Evolutionary conservation across 2,888 invertebrate genomes (phyloP).

Genomic region (Dasysyrphus albostriatus): DNA sequence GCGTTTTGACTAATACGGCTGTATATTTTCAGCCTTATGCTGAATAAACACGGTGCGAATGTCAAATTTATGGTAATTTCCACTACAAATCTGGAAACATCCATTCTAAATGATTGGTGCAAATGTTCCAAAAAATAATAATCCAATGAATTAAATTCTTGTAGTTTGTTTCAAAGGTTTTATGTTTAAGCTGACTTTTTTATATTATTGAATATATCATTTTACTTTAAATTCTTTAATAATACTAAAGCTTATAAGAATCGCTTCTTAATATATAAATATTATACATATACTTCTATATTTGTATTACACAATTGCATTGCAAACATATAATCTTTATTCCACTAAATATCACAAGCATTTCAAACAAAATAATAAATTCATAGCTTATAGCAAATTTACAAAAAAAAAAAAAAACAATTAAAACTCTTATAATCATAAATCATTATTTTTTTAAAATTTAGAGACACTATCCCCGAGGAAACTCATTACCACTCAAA

Average conservation of each 20-base stretch:
- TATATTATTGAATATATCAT: neutral
- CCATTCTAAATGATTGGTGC: too few species aligned
- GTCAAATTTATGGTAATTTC: too few species aligned
- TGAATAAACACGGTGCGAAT: too few species aligned
- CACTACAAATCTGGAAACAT: too few species aligned
- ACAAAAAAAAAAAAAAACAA: neutral
- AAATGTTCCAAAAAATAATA: too few species aligned
- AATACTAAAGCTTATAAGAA: constrained; percentile 5
- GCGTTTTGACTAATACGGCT: too few species aligned
- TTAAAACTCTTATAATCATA: constrained; percentile 36
- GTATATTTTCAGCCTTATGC: too few species aligned
- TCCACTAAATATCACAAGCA: constrained; percentile 33
- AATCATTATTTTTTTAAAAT: constrained; percentile 41
- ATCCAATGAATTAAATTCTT: too few species aligned
- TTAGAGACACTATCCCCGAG: constrained; percentile 89
- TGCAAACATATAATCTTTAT: constrained; percentile 20
- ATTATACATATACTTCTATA: constrained; percentile 1
- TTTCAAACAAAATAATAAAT: constrained; percentile 6
- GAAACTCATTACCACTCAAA: constrained; percentile 87
- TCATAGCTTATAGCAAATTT: constrained; percentile 21
- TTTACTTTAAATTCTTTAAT: too few species aligned
- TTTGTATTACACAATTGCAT: constrained; percentile 68
- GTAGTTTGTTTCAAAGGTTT: too few species aligned
- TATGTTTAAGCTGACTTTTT: neutral
- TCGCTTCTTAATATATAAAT: neutral